phyloP scores from a whole-genome alignment of 2,797 vertebrate genomes.

The Heteromormyrus szaboi region DNA sequence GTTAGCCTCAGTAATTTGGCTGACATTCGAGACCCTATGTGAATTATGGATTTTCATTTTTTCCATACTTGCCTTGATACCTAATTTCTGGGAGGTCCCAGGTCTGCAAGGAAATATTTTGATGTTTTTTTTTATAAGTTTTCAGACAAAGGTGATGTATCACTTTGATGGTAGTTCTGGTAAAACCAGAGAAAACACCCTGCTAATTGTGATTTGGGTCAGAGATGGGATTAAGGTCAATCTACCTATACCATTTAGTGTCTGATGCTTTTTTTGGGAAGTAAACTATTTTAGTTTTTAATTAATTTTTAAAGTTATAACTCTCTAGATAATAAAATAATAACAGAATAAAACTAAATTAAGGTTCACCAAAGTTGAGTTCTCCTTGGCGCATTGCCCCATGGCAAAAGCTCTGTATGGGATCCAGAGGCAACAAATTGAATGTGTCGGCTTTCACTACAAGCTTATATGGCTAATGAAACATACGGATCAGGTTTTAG shows the following conservation, averaged over 20 bases:
- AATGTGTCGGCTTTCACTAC: slow-evolving; percentile 23
- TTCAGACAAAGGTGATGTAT: background rate
- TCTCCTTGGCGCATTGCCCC: background rate
- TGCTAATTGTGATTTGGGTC: background rate
- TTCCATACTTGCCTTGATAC: background rate
- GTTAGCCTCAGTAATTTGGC: background rate
- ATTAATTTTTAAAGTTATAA: background rate
- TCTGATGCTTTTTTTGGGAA: background rate
- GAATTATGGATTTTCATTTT: background rate
- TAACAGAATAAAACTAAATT: background rate
- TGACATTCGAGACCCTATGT: background rate
- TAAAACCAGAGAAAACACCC: background rate
- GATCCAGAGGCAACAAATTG: slow-evolving; percentile 7
- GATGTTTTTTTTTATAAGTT: background rate
- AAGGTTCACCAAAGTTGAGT: background rate
- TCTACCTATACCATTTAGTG: background rate
- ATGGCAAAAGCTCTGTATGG: background rate
- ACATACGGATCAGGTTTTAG: slow-evolving; percentile 28
- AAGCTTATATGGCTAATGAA: slow-evolving; percentile 12
- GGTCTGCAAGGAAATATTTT: background rate
- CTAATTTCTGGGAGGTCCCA: background rate
- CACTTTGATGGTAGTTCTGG: background rate
- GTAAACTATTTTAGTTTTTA: background rate
- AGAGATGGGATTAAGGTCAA: background rate
- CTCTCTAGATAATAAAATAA: background rate